A percentile compares a stretch with the other conserved stretches of the same genome.
Evolutionary conservation across 2,113 vertebrate genomes (phyloP).

Genomic region (Stigmatopora nigra): DNA sequence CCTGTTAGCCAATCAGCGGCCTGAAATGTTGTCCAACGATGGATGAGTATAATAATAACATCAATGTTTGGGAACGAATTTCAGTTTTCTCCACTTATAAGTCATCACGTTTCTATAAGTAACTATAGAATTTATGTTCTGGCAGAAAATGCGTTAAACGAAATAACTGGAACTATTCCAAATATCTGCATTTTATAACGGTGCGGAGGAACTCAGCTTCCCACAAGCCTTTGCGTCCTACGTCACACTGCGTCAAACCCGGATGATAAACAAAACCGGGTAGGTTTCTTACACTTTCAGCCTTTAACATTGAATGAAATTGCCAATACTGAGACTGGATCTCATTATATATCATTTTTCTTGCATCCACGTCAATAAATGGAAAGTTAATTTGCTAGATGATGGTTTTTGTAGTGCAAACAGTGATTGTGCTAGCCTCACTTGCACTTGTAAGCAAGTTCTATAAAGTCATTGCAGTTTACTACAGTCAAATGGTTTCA

Average conservation of each 20-base stretch:
- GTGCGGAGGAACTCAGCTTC: not conserved
- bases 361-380: not conserved
- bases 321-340: not conserved
- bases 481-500: too few relatives aligned
- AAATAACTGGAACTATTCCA: not conserved
- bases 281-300: conserved; percentile 14
- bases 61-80: too few relatives aligned
- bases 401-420: not conserved
- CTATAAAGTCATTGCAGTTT: not conserved
- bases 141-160: not conserved
- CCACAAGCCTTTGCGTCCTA: not conserved
- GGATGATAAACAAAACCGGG: conserved; percentile 44
- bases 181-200: not conserved
- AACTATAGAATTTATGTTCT: not conserved
- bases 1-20: conserved; percentile 45
- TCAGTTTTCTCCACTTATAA: not conserved
- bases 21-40: conserved; percentile 37
- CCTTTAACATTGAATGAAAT: not conserved
- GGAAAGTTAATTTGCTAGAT: not conserved
- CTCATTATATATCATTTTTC: not conserved
- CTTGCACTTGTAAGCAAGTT: not conserved
- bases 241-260: conserved; percentile 40
- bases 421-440: not conserved
- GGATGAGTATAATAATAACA: not conserved
- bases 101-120: not conserved